Percentiles rank a stretch among this genome's conserved stretches.
phyloP scores from a whole-genome alignment of 2,888 invertebrate genomes.

The Microctonus hyperodae region DNA sequence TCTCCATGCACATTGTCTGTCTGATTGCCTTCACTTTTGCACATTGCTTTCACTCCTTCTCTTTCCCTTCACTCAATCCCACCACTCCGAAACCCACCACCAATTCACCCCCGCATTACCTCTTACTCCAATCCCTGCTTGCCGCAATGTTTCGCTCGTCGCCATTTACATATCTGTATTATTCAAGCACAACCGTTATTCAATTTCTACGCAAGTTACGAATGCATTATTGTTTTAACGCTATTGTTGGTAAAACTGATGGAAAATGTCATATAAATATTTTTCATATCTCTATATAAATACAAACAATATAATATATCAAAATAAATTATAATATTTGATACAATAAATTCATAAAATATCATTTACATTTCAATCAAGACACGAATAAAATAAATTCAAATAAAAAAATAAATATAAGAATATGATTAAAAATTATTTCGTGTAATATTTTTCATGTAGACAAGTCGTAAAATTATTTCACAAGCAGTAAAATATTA shows the following conservation, averaged over 20 bases:
- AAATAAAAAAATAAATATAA: background rate
- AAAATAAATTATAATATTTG: background rate
- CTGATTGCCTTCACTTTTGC: slow-evolving; percentile 15
- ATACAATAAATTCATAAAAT: too few species aligned
- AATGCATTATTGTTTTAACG: slow-evolving; percentile 56
- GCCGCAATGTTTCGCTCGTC: slow-evolving; percentile 35
- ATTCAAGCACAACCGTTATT: slow-evolving; percentile 60
- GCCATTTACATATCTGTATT: slow-evolving; percentile 61
- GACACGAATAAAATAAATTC: background rate
- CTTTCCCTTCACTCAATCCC: background rate
- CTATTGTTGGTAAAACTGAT: slow-evolving; percentile 15
- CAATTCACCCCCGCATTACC: slow-evolving; percentile 8
- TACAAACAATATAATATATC: background rate
- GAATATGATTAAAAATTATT: background rate
- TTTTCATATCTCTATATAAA: background rate
- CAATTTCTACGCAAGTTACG: slow-evolving; percentile 57
- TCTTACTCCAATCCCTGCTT: slow-evolving; percentile 32
- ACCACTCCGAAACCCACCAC: background rate
- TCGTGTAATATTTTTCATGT: background rate
- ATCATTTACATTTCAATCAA: background rate
- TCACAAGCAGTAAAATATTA: background rate
- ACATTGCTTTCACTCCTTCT: slow-evolving; percentile 14
- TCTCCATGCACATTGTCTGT: slow-evolving; percentile 33
- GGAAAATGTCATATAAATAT: slow-evolving; percentile 16
- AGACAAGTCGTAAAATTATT: background rate